Percentiles rank a stretch among this genome's conserved stretches.
These are phyloP conservation scores for Palythoa caribaeorum DNA, from an alignment of 92 coral and sea anemone genomes.

Conservation along the genomic window DNA sequence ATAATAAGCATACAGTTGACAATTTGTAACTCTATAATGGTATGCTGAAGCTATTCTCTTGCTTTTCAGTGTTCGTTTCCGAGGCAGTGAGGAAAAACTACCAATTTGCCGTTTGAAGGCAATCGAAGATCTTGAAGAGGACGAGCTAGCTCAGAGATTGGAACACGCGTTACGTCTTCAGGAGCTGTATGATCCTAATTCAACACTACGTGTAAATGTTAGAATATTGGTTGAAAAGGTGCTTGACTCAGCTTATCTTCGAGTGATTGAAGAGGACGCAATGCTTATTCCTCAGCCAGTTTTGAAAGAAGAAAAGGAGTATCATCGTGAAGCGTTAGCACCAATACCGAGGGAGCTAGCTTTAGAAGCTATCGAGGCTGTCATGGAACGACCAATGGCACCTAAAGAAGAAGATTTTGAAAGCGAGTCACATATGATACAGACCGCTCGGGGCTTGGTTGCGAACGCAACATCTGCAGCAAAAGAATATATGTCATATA, in stretches of 20 bases:
- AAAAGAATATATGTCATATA: conserved; percentile 14
- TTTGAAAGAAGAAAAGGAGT: background rate
- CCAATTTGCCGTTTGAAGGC: conserved; percentile 13
- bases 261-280: conserved; percentile 17
- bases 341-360: background rate
- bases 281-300: background rate
- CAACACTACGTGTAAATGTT: conserved; percentile 26
- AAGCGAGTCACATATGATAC: conserved; percentile 42
- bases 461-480: conserved; percentile 52
- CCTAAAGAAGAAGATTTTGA: background rate
- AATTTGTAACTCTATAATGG: too few species aligned
- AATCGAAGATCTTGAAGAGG: conserved; percentile 38
- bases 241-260: conserved; percentile 30
- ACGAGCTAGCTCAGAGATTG: conserved; percentile 27
- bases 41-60: background rate
- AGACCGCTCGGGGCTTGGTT: conserved; percentile 55
- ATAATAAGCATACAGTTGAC: too few species aligned
- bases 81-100: background rate
- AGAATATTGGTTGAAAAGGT: conserved; percentile 14
- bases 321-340: background rate
- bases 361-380: conserved; percentile 2
- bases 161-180: conserved; percentile 33
- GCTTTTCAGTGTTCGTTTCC: background rate
- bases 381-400: conserved; percentile 17
- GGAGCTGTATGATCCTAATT: conserved; percentile 14